A percentile compares a stretch with the other conserved stretches of the same genome.
Evolutionary conservation across 2,888 invertebrate species (phyloP).

Genomic region (Agonopterix subpropinquella): DNA sequence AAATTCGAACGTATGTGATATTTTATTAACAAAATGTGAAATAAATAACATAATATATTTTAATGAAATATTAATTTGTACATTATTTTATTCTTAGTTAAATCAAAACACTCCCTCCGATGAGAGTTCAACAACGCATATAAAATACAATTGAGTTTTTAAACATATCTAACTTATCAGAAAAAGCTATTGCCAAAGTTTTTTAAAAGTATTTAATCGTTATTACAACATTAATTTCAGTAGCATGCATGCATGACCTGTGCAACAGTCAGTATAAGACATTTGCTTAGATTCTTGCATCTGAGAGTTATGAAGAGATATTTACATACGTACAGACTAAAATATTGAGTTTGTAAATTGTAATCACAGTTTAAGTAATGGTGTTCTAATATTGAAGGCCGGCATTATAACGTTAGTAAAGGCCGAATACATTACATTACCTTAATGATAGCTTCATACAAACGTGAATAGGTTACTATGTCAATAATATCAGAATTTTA

Average conservation of each 20-base stretch:
- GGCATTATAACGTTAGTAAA: conserved; percentile 40
- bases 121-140: conserved; percentile 57
- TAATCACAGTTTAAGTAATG: conserved; percentile 62
- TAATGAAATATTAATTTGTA: conserved; percentile 72
- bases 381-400: conserved; percentile 55
- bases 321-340: conserved; percentile 8
- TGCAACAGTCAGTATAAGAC: conserved; percentile 13
- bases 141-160: conserved; percentile 49
- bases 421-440: conserved; percentile 26
- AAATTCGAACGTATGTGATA: conserved; percentile 52
- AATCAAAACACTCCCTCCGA: conserved; percentile 48
- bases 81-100: conserved; percentile 57
- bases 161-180: conserved; percentile 8
- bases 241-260: conserved; percentile 1
- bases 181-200: conserved; percentile 10
- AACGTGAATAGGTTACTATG: conserved; percentile 18
- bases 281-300: conserved; percentile 24
- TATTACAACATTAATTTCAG: conserved; percentile 7
- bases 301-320: conserved; percentile 30
- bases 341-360: conserved; percentile 28
- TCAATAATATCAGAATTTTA: conserved; percentile 49
- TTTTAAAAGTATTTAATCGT: background rate
- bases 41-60: conserved; percentile 73
- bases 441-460: background rate
- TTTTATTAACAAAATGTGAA: conserved; percentile 69